These are phyloP conservation scores for Mythimna ferrago DNA, from an alignment of 2,888 invertebrate genomes.

Conservation along the genomic window DNA sequence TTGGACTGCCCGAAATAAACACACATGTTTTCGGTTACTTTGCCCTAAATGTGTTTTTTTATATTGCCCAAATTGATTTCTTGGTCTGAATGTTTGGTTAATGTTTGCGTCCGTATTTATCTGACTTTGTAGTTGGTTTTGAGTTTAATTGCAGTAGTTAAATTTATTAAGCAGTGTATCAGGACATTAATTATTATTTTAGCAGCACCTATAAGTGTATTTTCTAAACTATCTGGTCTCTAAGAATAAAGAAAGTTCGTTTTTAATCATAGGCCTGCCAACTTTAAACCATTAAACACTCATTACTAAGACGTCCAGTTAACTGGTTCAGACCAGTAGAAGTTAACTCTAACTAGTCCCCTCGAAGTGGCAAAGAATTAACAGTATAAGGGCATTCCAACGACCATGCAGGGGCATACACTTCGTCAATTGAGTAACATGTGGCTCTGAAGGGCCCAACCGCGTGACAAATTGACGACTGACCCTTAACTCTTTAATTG, in stretches of 20 bases:
- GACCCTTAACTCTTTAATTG: slow-evolving; percentile 67
- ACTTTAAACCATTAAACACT: background rate
- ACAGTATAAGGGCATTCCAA: slow-evolving; percentile 57
- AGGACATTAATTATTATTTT: background rate
- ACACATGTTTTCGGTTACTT: slow-evolving; percentile 37
- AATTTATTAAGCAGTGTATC: background rate
- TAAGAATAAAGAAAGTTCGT: background rate
- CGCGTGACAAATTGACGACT: slow-evolving; percentile 70
- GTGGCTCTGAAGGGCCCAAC: slow-evolving; percentile 61
- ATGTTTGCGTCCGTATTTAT: slow-evolving; percentile 21
- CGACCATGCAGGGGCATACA: slow-evolving; percentile 63
- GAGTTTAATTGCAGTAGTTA: background rate
- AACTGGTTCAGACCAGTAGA: slow-evolving; percentile 20
- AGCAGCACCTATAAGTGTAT: background rate
- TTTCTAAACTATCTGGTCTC: background rate
- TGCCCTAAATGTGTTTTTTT: slow-evolving; percentile 36
- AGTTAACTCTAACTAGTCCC: slow-evolving; percentile 21
- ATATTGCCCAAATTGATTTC: slow-evolving; percentile 48
- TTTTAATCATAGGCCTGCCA: background rate
- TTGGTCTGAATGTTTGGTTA: slow-evolving; percentile 56
- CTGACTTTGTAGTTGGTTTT: background rate
- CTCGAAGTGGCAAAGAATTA: slow-evolving; percentile 35
- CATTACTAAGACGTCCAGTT: background rate
- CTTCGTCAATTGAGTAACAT: slow-evolving; percentile 70
- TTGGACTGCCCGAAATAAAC: slow-evolving; percentile 57